Evolutionary conservation across 2,113 vertebrate species (phyloP).

Genomic region (Chloroceryle aenea): DNA sequence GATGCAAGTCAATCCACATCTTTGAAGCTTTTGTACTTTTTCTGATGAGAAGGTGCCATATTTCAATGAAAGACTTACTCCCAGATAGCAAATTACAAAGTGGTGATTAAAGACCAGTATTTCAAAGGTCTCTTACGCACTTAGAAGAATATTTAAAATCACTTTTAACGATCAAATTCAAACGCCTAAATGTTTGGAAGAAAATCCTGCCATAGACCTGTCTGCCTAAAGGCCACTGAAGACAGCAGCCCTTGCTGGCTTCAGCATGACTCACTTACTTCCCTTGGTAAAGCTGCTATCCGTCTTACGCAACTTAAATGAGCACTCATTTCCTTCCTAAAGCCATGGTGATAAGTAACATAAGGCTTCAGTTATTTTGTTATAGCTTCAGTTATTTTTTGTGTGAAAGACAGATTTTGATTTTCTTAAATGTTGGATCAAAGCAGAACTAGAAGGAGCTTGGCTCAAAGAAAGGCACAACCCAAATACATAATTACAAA

Average conservation of each 20-base stretch:
- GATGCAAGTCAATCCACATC: slow-evolving; percentile 1
- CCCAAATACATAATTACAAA: not conserved
- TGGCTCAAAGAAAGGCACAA: not conserved
- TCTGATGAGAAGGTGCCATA: not conserved
- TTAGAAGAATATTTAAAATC: slow-evolving; percentile 20
- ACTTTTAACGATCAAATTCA: not conserved
- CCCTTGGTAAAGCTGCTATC: not conserved
- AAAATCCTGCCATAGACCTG: not conserved
- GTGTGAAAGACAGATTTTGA: not conserved
- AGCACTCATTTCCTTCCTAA: not conserved
- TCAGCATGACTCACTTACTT: not conserved
- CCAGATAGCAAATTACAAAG: slow-evolving; percentile 24
- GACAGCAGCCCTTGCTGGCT: not conserved
- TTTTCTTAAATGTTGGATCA: not conserved
- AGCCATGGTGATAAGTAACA: not conserved
- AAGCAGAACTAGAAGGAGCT: not conserved
- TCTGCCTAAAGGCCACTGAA: not conserved
- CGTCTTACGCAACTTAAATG: not conserved
- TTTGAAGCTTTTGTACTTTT: slow-evolving; percentile 54
- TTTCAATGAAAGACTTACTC: slow-evolving; percentile 33
- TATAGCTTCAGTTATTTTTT: not conserved
- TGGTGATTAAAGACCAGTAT: not conserved
- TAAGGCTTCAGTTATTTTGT: not conserved
- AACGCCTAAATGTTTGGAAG: not conserved
- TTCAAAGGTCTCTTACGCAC: slow-evolving; percentile 14